phyloP scores from a whole-genome alignment of 2,113 vertebrate genomes.

The Neolamprologus brichardi region DNA sequence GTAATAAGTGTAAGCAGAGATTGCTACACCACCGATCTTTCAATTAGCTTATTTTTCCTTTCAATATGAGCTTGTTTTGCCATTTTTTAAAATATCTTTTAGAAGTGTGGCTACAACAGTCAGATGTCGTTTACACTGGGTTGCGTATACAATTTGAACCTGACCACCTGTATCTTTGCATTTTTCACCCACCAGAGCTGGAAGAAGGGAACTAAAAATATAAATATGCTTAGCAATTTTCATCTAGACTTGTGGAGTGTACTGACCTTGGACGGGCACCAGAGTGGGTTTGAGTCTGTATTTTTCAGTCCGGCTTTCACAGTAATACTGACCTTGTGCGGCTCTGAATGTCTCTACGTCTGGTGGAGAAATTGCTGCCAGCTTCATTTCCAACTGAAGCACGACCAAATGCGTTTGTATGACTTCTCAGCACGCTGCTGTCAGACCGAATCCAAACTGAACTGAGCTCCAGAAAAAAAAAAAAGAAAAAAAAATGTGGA shows the following conservation, averaged over 20 bases:
- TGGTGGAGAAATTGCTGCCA: background rate
- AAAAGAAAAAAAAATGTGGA: background rate
- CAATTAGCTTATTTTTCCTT: background rate
- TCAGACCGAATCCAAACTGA: slow-evolving; percentile 4
- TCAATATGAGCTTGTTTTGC: background rate
- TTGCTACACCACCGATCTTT: background rate
- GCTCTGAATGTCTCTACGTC: background rate
- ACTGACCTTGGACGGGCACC: background rate
- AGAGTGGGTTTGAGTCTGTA: background rate
- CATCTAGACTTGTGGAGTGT: background rate
- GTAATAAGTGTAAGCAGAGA: background rate
- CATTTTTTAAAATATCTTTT: background rate
- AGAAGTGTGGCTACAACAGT: background rate
- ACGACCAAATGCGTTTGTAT: slow-evolving; percentile 3
- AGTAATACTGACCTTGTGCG: background rate
- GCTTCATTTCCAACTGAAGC: slow-evolving; percentile 13
- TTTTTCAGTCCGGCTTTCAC: background rate
- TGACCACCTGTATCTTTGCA: background rate
- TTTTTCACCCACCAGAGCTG: background rate
- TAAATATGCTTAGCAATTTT: background rate
- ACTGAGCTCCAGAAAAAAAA: background rate
- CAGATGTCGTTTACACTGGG: background rate
- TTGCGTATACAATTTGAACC: background rate
- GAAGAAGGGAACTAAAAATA: background rate
- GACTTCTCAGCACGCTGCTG: slow-evolving; percentile 13